Base-by-base conservation (phyloP, 2,888 invertebrate genomes). In the Lutraria lutraria region DNA sequence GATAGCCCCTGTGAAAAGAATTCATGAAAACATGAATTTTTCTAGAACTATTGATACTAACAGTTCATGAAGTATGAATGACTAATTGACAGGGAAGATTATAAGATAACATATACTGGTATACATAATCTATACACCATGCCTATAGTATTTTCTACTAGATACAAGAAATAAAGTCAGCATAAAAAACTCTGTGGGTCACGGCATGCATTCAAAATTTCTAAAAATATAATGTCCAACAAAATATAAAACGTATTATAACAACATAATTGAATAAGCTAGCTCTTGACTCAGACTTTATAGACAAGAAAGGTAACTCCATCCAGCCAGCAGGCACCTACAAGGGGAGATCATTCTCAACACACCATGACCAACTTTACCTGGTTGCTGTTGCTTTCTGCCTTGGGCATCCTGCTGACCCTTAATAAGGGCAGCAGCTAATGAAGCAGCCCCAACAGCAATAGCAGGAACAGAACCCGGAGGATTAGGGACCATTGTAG, bases 371-470 rank as follows among this genome's bases (percentile, higher is more conserved):
- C 88, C 87, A 56, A 68, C 76, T 81, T 83, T 88, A 91, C 87
- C 86, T 85, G 85, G 56, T 88, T 60, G 63, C 60, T 83, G 83
- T 34, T 52, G 72, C 15, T 80, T 31, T 54, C 85, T 85, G 25
- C 79, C 85, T 54, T 85, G 85, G 76, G 76, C 85, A 19, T 88
- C 63, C 56, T 56, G 79, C 21, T 83, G 91, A 29, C 91, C 91
- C 82, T 92, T 92, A 10, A 85, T 83, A 83, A 92, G 86, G 68
- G 92, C 88, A 56, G 89, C 92, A 29, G 87, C 89, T 56, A 91
- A 63, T 34, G 92, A 90, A 34, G 92, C 89, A 60, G 92, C 92
- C 85, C 92, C 92, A 29, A 87, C 76, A 52, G 92, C 88, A 85
- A 87, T 81, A 31, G 90, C 82, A 90, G 92, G 76, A n/a, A 91